phyloP scores from a whole-genome alignment of 2,797 vertebrate genomes.

The Stomatorhinus walkeri region DNA sequence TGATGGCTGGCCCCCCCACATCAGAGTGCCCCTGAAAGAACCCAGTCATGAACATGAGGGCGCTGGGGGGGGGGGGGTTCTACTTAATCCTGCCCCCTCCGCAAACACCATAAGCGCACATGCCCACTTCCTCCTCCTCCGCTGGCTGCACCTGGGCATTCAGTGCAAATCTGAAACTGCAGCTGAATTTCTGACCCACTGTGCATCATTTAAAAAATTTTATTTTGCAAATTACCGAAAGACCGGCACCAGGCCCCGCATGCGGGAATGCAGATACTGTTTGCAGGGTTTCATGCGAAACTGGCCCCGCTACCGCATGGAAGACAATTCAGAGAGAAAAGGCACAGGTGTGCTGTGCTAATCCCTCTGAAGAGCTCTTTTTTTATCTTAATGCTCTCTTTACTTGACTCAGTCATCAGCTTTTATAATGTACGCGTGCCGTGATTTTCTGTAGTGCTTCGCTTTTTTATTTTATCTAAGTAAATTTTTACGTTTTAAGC shows the following conservation, averaged over 20 bases:
- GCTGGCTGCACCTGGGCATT: background rate
- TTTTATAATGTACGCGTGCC: background rate
- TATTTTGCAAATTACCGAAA: background rate
- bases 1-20: no score
- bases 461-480: background rate
- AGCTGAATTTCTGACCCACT: background rate
- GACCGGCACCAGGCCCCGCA: background rate
- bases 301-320: background rate
- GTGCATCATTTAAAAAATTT: background rate
- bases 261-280: background rate
- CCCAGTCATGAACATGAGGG: background rate
- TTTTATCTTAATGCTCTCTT: background rate
- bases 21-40: background rate
- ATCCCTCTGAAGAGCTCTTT: background rate
- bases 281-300: background rate
- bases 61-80: background rate
- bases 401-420: background rate
- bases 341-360: background rate
- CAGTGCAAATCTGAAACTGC: background rate
- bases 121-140: background rate
- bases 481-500: background rate
- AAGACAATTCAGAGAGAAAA: background rate
- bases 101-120: background rate
- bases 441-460: background rate
- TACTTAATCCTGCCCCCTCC: background rate